Evolutionary conservation across 2,888 invertebrate genomes (phyloP).

Genomic region (Philopedon plagiatum): DNA sequence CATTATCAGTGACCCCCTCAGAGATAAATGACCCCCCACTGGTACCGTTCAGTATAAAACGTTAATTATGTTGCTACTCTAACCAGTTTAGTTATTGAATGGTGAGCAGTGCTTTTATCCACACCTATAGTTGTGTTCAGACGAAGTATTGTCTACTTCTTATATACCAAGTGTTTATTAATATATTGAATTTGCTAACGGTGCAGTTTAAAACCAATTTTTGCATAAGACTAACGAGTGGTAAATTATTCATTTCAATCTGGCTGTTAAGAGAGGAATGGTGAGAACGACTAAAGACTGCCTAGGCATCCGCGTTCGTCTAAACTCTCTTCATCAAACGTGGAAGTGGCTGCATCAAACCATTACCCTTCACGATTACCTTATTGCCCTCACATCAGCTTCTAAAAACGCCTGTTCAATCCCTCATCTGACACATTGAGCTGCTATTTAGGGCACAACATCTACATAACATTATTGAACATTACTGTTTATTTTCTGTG

Average conservation of each 20-base stretch:
- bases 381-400: conserved; percentile 84
- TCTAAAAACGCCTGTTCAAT: conserved; percentile 74
- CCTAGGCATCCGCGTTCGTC: conserved; percentile 91
- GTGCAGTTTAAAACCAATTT: conserved; percentile 15
- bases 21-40: conserved; percentile 61
- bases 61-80: conserved; percentile 52
- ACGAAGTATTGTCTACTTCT: neutral
- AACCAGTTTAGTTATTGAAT: conserved; percentile 29
- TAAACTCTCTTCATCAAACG: conserved; percentile 90
- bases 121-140: neutral
- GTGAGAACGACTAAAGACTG: conserved; percentile 83
- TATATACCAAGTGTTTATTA: conserved; percentile 18
- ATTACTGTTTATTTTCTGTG: conserved; percentile 39
- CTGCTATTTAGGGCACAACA: conserved; percentile 43
- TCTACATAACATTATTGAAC: conserved; percentile 43
- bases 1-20: conserved; percentile 60
- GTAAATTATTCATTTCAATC: conserved; percentile 57
- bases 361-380: conserved; percentile 88
- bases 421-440: conserved; percentile 54
- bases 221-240: conserved; percentile 14
- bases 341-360: conserved; percentile 97
- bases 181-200: conserved; percentile 33
- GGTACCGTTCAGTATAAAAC: conserved; percentile 59
- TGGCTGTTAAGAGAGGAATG: conserved; percentile 67
- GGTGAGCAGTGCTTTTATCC: conserved; percentile 4